Evolutionary conservation across 2,113 vertebrate genomes (phyloP).

Genomic region (Pachypanchax playfairii): DNA sequence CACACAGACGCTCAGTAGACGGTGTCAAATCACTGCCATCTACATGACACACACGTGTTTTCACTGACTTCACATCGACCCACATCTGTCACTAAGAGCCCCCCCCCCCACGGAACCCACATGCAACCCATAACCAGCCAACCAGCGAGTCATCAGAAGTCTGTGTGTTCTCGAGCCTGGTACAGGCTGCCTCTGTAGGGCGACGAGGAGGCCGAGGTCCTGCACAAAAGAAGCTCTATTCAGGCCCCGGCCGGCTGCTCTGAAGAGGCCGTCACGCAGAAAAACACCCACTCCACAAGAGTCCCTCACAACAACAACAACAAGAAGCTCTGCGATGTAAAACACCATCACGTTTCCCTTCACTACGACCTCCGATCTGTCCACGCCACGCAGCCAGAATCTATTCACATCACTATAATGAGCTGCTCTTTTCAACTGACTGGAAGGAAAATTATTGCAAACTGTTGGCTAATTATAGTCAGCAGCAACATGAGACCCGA

Average conservation of each 20-base stretch:
- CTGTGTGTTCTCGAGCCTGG: constrained; percentile 75
- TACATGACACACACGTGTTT: constrained; percentile 46
- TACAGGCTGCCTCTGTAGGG: constrained; percentile 77
- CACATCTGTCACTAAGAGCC: constrained; percentile 51
- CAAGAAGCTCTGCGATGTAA: constrained; percentile 36
- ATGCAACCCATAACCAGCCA: constrained; percentile 16
- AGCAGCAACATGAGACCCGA: constrained; percentile 54
- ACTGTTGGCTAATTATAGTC: constrained; percentile 68
- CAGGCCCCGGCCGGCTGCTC: constrained; percentile 31
- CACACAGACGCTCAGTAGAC: constrained; percentile 21
- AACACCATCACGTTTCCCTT: constrained; percentile 53
- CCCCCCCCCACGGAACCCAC: constrained; percentile 7
- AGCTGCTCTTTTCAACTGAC: constrained; percentile 41
- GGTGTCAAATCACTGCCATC: constrained; percentile 54
- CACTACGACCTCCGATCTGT: not conserved
- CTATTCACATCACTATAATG: constrained; percentile 34
- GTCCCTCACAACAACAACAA: constrained; percentile 50
- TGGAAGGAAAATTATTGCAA: constrained; percentile 42
- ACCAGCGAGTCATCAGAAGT: constrained; percentile 54
- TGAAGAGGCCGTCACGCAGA: constrained; percentile 37
- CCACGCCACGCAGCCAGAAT: constrained; percentile 9
- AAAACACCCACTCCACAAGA: constrained; percentile 50
- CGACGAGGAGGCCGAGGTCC: constrained; percentile 53
- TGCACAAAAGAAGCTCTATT: constrained; percentile 77
- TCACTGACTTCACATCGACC: constrained; percentile 28